Conservation (phyloP, 1,140 invertebrate species). For the Drosophila azteca region DNA sequence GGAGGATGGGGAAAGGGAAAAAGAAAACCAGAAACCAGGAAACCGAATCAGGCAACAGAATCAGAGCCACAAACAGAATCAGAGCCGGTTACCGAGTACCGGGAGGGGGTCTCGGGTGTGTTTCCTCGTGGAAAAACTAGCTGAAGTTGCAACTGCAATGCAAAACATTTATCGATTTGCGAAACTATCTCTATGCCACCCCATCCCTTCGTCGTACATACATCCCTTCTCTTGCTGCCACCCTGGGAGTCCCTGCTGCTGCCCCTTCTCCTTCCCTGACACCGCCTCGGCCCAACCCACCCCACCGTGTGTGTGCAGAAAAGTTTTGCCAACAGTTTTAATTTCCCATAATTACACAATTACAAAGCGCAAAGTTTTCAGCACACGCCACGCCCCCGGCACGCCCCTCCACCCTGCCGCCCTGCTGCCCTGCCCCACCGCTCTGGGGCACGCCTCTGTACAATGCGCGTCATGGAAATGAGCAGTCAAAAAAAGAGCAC, state of each 20-base stretch:
- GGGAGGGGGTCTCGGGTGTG: no score
- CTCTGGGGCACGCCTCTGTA: conserved; percentile 45
- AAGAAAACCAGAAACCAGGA: conserved; percentile 34
- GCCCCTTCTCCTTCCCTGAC: neutral
- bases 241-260: conserved; percentile 16
- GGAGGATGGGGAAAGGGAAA: conserved; percentile 2
- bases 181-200: conserved; percentile 44
- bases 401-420: conserved; percentile 1
- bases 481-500: conserved; percentile 61
- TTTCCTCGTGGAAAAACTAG: neutral
- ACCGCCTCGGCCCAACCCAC: conserved; percentile 32
- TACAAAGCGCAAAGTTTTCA: conserved; percentile 82
- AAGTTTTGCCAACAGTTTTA: conserved; percentile 81
- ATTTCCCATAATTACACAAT: conserved; percentile 83
- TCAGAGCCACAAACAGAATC: conserved; percentile 24
- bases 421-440: neutral
- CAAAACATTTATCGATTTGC: conserved; percentile 62
- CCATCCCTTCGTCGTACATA: neutral
- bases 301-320: conserved; percentile 73
- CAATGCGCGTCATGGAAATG: conserved; percentile 79
- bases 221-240: neutral
- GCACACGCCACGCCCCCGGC: conserved; percentile 70
- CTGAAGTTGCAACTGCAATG: conserved; percentile 55
- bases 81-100: neutral
- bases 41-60: conserved; percentile 25